These are phyloP conservation scores for Palythoa grandis DNA, from an alignment of 92 coral and sea anemone species.

Conservation along the genomic window DNA sequence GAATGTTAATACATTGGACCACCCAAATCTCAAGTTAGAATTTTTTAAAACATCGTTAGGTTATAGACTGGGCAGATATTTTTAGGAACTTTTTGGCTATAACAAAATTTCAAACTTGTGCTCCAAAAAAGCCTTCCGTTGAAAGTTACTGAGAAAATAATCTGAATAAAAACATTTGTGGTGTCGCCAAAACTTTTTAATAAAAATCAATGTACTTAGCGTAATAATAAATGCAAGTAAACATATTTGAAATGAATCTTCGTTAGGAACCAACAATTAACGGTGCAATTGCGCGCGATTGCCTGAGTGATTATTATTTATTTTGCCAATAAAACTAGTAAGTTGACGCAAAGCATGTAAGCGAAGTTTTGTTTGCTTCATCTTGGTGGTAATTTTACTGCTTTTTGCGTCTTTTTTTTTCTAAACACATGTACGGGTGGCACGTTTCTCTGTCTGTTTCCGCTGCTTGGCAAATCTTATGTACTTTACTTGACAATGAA, in stretches of 20 bases:
- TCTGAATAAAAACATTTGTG: background rate
- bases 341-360: background rate
- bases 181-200: background rate
- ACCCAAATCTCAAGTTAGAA: too few species aligned
- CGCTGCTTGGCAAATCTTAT: background rate
- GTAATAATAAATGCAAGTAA: background rate
- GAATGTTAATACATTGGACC: too few species aligned
- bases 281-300: background rate
- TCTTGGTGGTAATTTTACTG: background rate
- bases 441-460: background rate
- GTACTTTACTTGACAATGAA: constrained; percentile 2
- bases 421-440: background rate
- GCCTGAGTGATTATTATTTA: background rate
- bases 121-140: background rate
- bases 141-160: background rate
- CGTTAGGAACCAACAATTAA: background rate
- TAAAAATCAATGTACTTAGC: background rate
- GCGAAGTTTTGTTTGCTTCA: background rate
- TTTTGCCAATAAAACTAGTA: background rate
- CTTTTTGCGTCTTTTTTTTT: background rate
- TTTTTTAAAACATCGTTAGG: too few species aligned
- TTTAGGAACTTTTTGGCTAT: background rate
- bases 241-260: background rate
- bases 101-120: background rate
- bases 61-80: too few species aligned